These are phyloP conservation scores for Disparrhopalites patrizii DNA, from an alignment of 2,888 invertebrate genomes.

Conservation along the genomic window DNA sequence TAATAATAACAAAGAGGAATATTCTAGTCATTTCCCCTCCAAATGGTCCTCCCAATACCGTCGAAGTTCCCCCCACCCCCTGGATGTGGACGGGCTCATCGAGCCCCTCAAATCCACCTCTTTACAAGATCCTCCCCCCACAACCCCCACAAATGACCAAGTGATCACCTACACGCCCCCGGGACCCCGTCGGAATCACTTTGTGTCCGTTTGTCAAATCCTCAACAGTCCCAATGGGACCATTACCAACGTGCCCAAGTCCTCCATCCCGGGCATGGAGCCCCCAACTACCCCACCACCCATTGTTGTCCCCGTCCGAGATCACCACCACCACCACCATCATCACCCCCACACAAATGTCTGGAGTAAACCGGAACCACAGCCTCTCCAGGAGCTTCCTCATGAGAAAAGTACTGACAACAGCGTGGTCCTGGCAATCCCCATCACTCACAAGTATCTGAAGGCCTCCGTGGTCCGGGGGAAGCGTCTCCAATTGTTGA, in stretches of 20 bases:
- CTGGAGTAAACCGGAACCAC: not conserved
- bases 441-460: not conserved
- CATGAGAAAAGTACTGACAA: not conserved
- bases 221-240: conserved; percentile 20
- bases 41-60: not conserved
- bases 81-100: not conserved
- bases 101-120: conserved; percentile 2
- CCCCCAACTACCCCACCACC: not conserved
- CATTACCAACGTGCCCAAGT: not conserved
- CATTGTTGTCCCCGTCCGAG: not conserved
- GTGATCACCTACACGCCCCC: too few relatives aligned
- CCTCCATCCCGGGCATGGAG: too few relatives aligned
- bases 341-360: not conserved
- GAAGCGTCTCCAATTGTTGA: not conserved
- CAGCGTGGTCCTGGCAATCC: not conserved
- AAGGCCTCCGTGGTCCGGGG: conserved; percentile 2
- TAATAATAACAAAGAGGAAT: not conserved
- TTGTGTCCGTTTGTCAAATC: conserved; percentile 24
- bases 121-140: not conserved
- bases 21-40: not conserved
- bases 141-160: not conserved
- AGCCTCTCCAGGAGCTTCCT: not conserved
- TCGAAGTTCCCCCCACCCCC: not conserved
- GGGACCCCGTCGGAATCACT: conserved; percentile 11
- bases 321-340: not conserved